Conservation (phyloP, 2,888 invertebrate genomes). For the Thera britannica region DNA sequence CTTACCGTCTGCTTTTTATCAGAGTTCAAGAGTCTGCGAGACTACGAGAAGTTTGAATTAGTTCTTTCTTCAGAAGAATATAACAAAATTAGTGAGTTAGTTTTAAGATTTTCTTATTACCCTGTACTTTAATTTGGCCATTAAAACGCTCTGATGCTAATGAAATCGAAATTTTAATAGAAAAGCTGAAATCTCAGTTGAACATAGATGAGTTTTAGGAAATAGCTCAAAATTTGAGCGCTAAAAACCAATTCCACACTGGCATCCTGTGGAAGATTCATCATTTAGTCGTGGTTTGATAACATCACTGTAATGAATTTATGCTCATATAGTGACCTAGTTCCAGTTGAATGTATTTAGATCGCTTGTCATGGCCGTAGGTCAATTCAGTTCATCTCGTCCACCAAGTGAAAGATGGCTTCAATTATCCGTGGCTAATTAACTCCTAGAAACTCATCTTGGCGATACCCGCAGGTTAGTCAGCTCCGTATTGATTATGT, state of each 20-base stretch:
- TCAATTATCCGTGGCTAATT: conserved; percentile 32
- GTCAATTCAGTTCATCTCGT: conserved; percentile 46
- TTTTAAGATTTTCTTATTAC: not conserved
- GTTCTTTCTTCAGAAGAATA: not conserved
- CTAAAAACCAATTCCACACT: conserved; percentile 9
- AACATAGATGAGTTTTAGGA: not conserved
- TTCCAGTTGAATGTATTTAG: conserved; percentile 57
- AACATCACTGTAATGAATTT: conserved; percentile 59
- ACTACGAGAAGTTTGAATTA: not conserved
- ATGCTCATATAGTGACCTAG: conserved; percentile 67
- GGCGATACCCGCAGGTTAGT: not conserved
- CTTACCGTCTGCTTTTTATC: not conserved
- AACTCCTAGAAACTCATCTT: not conserved
- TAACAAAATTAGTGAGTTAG: not conserved
- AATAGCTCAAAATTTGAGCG: not conserved
- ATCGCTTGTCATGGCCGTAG: conserved; percentile 62
- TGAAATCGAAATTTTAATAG: not conserved
- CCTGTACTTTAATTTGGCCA: not conserved
- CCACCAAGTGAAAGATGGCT: conserved; percentile 29
- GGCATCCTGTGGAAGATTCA: conserved; percentile 23
- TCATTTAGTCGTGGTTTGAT: conserved; percentile 38
- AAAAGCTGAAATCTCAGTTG: not conserved
- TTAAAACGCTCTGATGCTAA: not conserved
- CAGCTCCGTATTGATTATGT: not conserved
- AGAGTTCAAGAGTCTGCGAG: conserved; percentile 6